Conservation (phyloP, 2,113 vertebrate genomes). For the Thomomys bottae region DNA sequence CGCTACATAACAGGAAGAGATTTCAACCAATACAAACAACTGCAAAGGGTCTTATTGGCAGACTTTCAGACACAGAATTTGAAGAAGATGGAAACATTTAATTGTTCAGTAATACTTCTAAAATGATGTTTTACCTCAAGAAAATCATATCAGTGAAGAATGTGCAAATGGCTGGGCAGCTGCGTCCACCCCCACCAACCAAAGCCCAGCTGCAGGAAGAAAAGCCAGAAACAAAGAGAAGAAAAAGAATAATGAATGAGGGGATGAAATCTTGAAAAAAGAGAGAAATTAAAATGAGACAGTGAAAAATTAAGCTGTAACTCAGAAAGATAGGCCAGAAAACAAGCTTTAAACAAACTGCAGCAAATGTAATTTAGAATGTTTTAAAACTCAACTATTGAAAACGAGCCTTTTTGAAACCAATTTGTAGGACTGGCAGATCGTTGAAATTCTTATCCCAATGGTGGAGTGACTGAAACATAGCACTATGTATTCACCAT, state of each 20-base stretch:
- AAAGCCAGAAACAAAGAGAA: conserved; percentile 73
- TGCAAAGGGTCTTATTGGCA: conserved; percentile 80
- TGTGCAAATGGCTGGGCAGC: conserved; percentile 75
- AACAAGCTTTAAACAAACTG: conserved; percentile 72
- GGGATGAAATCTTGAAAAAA: conserved; percentile 72
- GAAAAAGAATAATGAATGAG: conserved; percentile 76
- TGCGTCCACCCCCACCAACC: conserved; percentile 37
- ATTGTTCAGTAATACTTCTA: conserved; percentile 78
- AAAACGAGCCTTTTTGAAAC: conserved; percentile 75
- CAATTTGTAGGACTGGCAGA: conserved; percentile 64
- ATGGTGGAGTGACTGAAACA: conserved; percentile 45
- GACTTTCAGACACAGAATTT: conserved; percentile 79
- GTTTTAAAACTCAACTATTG: conserved; percentile 77
- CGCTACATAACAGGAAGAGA: conserved; percentile 81
- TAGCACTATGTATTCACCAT: neutral
- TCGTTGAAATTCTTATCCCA: conserved; percentile 55
- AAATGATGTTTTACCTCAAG: conserved; percentile 82
- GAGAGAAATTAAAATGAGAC: conserved; percentile 80
- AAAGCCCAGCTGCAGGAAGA: conserved; percentile 80
- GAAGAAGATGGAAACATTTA: conserved; percentile 82
- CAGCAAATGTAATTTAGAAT: conserved; percentile 79
- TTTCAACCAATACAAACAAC: conserved; percentile 83
- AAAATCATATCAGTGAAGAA: conserved; percentile 81
- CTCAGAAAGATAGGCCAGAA: conserved; percentile 57
- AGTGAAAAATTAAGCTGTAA: conserved; percentile 79